Conservation (phyloP, 2,888 invertebrate species). For the Serrognathus titanus region DNA sequence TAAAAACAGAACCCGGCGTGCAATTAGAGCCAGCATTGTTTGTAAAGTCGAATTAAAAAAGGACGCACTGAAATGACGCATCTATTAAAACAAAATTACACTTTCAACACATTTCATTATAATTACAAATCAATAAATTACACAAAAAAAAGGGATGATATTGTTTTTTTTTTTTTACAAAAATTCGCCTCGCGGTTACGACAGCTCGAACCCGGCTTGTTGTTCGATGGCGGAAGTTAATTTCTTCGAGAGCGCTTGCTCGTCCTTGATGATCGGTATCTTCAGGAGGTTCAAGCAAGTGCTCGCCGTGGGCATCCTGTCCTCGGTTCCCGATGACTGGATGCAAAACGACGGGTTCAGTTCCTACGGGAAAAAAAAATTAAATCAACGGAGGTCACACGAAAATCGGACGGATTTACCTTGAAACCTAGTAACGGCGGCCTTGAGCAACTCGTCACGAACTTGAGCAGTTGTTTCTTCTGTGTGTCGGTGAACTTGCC, state of each 20-base stretch:
- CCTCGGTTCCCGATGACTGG: slow-evolving; percentile 85
- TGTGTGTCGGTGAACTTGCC: slow-evolving; percentile 78
- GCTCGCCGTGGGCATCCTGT: slow-evolving; percentile 92
- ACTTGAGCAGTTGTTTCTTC: slow-evolving; percentile 85
- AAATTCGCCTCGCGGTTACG: slow-evolving; percentile 52
- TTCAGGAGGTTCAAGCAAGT: slow-evolving; percentile 98
- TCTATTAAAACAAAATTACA: no score
- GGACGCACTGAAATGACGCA: no score
- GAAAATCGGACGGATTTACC: slow-evolving; percentile 51
- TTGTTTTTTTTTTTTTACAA: no score
- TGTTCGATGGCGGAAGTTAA: slow-evolving; percentile 91
- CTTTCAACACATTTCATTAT: no score
- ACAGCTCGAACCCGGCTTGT: slow-evolving; percentile 94
- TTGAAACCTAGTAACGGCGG: slow-evolving; percentile 96
- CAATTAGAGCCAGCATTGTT: no score
- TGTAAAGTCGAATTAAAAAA: no score
- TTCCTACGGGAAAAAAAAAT: slow-evolving; percentile 59
- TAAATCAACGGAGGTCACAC: background rate
- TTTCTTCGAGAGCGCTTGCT: slow-evolving; percentile 74
- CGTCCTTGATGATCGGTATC: slow-evolving; percentile 83
- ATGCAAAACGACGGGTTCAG: slow-evolving; percentile 95
- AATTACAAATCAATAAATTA: no score
- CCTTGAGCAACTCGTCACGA: slow-evolving; percentile 96
- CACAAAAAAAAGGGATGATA: no score
- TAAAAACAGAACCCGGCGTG: no score